Conservation (phyloP, 2,113 vertebrate species). For the Neotragus pygmaeus region DNA sequence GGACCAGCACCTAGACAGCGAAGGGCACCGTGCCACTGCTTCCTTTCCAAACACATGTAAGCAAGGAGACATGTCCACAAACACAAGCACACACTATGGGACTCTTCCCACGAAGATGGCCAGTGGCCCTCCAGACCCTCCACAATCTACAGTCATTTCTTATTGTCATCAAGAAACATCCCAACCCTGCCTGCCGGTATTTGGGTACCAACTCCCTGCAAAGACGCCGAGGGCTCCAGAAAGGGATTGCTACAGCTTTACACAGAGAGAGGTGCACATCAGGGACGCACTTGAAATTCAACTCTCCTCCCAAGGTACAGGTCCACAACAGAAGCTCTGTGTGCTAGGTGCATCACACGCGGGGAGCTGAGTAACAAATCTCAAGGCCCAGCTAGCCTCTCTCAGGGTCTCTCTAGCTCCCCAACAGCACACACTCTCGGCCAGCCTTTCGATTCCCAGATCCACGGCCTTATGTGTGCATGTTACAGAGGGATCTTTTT, state of each 20-base stretch:
- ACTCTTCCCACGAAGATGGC: neutral
- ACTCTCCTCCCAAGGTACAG: neutral
- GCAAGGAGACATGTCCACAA: neutral
- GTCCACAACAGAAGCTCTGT: neutral
- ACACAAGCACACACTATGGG: neutral
- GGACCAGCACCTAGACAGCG: no score
- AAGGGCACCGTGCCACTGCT: neutral
- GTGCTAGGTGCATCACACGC: accelerated
- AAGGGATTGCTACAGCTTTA: neutral
- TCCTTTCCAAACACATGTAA: neutral
- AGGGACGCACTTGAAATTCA: neutral
- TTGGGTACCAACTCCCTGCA: neutral
- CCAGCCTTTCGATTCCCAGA: neutral
- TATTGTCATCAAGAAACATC: neutral
- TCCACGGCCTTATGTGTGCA: no score
- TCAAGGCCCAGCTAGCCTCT: neutral
- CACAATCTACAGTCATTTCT: neutral
- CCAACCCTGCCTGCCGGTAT: neutral
- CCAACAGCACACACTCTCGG: no score
- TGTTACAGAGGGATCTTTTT: neutral
- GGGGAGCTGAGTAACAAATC: neutral
- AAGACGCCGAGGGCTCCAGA: neutral
- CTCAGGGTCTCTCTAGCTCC: neutral
- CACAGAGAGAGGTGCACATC: neutral
- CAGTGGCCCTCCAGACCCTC: neutral